phyloP scores from a whole-genome alignment of 2,888 invertebrate species.

The Parnassius orleans region DNA sequence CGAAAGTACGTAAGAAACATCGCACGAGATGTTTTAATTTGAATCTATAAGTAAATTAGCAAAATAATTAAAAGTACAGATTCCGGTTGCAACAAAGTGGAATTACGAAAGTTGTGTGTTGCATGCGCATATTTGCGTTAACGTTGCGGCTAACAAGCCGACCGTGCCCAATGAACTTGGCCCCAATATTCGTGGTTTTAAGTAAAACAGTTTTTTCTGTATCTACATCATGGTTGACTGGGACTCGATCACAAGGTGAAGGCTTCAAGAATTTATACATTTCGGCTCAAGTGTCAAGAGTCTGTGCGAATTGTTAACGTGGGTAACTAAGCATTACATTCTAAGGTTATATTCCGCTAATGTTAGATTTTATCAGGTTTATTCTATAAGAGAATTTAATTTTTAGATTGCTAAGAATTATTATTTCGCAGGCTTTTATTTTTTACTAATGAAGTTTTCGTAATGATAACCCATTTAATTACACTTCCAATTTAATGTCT shows the following conservation, averaged over 20 bases:
- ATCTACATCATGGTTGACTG: conserved; percentile 39
- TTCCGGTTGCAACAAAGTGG: conserved; percentile 24
- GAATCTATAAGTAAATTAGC: conserved; percentile 14
- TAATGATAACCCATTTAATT: conserved; percentile 2
- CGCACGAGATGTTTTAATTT: background rate
- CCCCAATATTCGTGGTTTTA: conserved; percentile 49
- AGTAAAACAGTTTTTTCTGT: conserved; percentile 37
- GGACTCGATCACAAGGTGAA: conserved; percentile 45
- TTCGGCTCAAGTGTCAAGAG: conserved; percentile 21
- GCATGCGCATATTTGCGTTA: conserved; percentile 18
- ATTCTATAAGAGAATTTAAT: conserved; percentile 11
- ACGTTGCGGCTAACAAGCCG: conserved; percentile 30
- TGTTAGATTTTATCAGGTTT: conserved; percentile 18
- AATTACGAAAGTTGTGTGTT: conserved; percentile 29
- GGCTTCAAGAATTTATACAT: conserved; percentile 31
- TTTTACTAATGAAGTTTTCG: conserved; percentile 10
- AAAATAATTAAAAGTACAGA: conserved; percentile 16
- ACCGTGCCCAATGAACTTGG: conserved; percentile 50
- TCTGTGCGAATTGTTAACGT: conserved; percentile 18
- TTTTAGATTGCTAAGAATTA: background rate
- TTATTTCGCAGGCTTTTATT: conserved; percentile 16
- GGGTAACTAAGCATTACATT: conserved; percentile 29
- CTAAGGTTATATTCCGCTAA: conserved; percentile 13
- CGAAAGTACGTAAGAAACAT: background rate
- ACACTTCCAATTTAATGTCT: background rate